phyloP scores from a whole-genome alignment of 53 echinoderm and acorn worm species.

The Zoroaster sp. region DNA sequence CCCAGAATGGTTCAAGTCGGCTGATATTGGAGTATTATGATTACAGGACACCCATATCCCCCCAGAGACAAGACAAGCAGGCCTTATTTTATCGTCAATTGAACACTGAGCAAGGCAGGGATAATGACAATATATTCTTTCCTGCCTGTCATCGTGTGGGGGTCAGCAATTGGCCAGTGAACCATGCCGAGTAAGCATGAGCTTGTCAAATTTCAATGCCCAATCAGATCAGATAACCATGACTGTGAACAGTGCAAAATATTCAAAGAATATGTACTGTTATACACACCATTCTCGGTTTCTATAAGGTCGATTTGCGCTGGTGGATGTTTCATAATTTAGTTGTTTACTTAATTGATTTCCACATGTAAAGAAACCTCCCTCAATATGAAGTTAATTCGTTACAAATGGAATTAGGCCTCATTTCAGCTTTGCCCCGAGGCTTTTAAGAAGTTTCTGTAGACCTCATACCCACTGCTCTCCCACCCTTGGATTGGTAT shows the following conservation, averaged over 20 bases:
- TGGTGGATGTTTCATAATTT: no score
- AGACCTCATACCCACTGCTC: no score
- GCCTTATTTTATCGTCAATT: slow-evolving; percentile 21
- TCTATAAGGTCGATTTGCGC: no score
- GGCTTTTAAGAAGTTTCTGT: no score
- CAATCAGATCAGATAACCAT: not conserved
- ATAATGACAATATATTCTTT: not conserved
- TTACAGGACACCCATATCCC: not conserved
- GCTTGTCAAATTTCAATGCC: not conserved
- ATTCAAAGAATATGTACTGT: slow-evolving; percentile 1
- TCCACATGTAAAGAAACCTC: no score
- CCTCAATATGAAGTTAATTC: not conserved
- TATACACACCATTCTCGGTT: not conserved
- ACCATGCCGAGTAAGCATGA: not conserved
- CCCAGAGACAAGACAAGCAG: not conserved
- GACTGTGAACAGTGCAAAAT: not conserved
- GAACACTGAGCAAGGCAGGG: not conserved
- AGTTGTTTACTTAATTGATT: no score
- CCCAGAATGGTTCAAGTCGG: not conserved
- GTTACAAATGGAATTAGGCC: not conserved
- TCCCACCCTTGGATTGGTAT: no score
- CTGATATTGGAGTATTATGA: not conserved
- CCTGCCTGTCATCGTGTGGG: not conserved
- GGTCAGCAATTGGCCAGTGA: not conserved
- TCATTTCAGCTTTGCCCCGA: not conserved